A percentile compares a stretch with the other conserved stretches of the same genome.
These are phyloP conservation scores for Palythoa grandiflora DNA, from an alignment of 92 coral and sea anemone genomes.

Conservation along the genomic window DNA sequence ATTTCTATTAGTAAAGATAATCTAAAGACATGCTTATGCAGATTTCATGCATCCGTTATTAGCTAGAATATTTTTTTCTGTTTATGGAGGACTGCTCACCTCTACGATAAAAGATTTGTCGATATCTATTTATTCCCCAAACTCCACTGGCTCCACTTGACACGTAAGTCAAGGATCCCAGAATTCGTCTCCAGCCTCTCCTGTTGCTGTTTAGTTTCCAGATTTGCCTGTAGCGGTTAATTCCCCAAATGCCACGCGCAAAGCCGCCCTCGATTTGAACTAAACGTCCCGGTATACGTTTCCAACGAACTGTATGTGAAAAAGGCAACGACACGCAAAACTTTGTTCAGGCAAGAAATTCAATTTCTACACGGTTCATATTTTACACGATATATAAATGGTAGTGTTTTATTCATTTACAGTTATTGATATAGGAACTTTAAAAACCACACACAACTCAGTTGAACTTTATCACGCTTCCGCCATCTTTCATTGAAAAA, in stretches of 20 bases:
- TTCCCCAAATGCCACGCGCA: slow-evolving; percentile 12
- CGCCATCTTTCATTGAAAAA: too few relatives aligned
- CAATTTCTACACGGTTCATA: too few relatives aligned
- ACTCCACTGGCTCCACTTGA: slow-evolving; percentile 41
- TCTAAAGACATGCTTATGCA: too few relatives aligned
- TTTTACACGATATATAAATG: too few relatives aligned
- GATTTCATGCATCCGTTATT: too few relatives aligned
- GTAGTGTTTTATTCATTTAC: too few relatives aligned
- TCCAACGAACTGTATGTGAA: slow-evolving; percentile 19
- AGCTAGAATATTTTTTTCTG: too few relatives aligned
- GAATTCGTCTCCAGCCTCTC: slow-evolving; percentile 14
- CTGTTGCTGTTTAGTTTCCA: slow-evolving; percentile 12
- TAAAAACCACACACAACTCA: too few relatives aligned
- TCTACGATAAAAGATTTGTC: slow-evolving; percentile 31
- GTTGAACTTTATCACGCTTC: too few relatives aligned
- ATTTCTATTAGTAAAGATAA: too few relatives aligned
- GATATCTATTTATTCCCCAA: slow-evolving; percentile 31
- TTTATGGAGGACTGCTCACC: neutral
- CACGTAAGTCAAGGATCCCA: slow-evolving; percentile 28
- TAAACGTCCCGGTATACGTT: slow-evolving; percentile 10
- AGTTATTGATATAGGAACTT: too few relatives aligned
- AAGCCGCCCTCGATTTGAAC: slow-evolving; percentile 11
- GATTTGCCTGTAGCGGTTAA: neutral
- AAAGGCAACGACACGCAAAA: neutral
- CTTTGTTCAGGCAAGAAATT: neutral